A percentile compares a stretch with the other conserved stretches of the same genome.
Conservation (phyloP, 1,140 invertebrate genomes). For the Rhagoletis pomonella region DNA sequence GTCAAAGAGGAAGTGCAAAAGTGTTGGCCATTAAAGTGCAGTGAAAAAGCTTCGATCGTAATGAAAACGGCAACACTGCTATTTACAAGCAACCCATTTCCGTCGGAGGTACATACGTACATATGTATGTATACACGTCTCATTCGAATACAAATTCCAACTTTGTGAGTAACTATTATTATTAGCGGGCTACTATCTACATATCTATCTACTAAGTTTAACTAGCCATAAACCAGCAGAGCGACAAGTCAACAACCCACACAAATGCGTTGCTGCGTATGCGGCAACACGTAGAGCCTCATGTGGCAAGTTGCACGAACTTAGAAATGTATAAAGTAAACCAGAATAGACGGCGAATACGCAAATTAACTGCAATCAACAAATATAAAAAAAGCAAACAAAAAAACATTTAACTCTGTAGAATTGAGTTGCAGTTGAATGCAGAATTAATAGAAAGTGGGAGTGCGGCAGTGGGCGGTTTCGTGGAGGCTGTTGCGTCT, state of each 20-base stretch:
- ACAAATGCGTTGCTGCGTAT: background rate
- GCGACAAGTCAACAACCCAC: conserved; percentile 16
- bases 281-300: background rate
- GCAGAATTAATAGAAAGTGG: conserved; percentile 21
- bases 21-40: too few relatives aligned
- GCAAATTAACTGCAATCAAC: conserved; percentile 52
- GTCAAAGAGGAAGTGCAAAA: too few relatives aligned
- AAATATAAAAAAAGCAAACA: background rate
- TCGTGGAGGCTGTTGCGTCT: background rate
- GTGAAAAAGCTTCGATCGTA: too few relatives aligned
- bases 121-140: too few relatives aligned
- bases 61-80: too few relatives aligned
- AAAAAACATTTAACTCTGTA: background rate
- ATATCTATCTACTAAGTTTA: background rate
- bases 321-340: conserved; percentile 18
- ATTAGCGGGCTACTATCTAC: background rate
- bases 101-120: too few relatives aligned
- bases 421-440: conserved; percentile 9
- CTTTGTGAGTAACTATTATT: too few relatives aligned
- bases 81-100: too few relatives aligned
- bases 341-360: conserved; percentile 8
- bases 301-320: conserved; percentile 5
- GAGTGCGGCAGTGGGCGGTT: conserved; percentile 6
- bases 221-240: conserved; percentile 10
- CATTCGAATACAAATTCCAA: too few relatives aligned